Evolutionary conservation across 2,797 vertebrate genomes (phyloP).

Genomic region (Esox masquinongy): DNA sequence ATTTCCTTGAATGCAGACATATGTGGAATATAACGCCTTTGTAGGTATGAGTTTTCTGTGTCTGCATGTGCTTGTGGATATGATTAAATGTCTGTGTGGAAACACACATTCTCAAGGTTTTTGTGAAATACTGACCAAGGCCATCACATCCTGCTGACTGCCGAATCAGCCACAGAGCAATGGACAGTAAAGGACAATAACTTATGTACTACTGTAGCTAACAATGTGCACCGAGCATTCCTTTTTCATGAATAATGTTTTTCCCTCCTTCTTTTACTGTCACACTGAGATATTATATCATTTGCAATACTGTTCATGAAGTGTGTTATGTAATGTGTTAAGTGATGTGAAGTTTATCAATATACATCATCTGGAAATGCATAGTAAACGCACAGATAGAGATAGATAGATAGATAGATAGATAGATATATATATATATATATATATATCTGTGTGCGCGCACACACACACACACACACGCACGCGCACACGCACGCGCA

Average conservation of each 20-base stretch:
- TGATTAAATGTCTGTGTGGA: background rate
- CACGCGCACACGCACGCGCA: no score
- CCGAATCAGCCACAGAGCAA: background rate
- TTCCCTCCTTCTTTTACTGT: no score
- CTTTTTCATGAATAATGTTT: background rate
- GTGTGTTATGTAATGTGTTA: background rate
- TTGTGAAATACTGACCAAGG: background rate
- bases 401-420: no score
- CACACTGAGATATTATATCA: background rate
- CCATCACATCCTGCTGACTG: background rate
- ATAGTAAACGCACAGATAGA: no score
- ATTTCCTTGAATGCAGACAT: no score
- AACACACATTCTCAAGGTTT: background rate
- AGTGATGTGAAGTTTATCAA: background rate
- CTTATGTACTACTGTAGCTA: background rate
- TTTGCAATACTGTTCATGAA: background rate
- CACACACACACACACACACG: no score
- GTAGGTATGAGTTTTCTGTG: background rate
- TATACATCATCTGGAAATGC: no score
- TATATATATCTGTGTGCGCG: no score
- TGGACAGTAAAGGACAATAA: background rate
- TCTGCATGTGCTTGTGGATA: background rate
- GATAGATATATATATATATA: no score
- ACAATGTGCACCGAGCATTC: background rate
- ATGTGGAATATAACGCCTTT: background rate